These are phyloP conservation scores for Limnephilus rhombicus DNA, from an alignment of 2,888 invertebrate genomes.

Conservation along the genomic window DNA sequence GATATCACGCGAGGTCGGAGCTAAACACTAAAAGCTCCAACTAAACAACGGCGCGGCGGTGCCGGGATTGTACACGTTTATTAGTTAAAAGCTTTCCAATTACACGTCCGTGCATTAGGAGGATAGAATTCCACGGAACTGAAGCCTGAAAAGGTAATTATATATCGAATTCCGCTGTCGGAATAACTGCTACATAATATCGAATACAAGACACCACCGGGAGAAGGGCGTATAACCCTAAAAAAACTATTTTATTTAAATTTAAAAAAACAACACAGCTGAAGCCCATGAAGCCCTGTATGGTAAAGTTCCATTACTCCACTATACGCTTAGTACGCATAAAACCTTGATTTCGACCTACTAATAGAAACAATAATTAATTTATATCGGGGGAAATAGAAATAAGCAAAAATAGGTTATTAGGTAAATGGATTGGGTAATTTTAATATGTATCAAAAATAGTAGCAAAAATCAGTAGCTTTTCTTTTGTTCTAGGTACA, in stretches of 20 bases:
- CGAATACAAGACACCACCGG: background rate
- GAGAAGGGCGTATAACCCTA: background rate
- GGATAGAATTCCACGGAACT: conserved; percentile 51
- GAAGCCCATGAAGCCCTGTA: no score
- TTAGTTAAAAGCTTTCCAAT: conserved; percentile 56
- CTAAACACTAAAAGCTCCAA: conserved; percentile 23
- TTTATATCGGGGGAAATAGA: no score
- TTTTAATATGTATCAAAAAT: no score
- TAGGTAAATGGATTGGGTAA: no score
- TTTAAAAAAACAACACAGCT: background rate
- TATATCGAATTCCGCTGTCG: conserved; percentile 37
- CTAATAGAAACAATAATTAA: no score
- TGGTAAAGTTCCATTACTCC: no score
- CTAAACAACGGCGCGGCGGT: background rate
- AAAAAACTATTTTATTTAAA: background rate
- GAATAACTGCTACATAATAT: background rate
- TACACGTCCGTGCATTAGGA: conserved; percentile 53
- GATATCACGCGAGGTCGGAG: conserved; percentile 9
- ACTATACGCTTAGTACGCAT: no score
- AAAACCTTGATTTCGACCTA: no score
- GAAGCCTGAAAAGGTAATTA: conserved; percentile 54
- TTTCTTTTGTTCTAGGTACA: no score
- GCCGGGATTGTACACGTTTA: background rate
- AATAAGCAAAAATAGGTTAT: no score
- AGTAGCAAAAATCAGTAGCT: no score